These are phyloP conservation scores for Lacerta bilineata DNA, from an alignment of 2,797 vertebrate genomes.

Conservation along the genomic window DNA sequence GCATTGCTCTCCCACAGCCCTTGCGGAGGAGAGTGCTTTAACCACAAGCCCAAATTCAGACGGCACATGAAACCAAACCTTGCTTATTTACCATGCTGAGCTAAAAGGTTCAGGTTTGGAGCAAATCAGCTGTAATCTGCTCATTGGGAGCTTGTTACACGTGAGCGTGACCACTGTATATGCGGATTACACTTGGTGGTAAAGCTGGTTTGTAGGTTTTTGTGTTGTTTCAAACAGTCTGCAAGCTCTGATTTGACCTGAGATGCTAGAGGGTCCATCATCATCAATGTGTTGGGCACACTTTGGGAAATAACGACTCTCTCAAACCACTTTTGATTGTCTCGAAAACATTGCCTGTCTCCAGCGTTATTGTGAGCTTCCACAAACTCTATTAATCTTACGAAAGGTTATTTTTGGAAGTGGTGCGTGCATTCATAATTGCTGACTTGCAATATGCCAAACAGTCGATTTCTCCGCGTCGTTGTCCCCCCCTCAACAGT, in stretches of 20 bases:
- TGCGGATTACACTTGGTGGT: neutral
- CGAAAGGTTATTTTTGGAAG: neutral
- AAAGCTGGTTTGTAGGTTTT: neutral
- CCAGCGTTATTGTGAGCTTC: neutral
- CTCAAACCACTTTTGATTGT: neutral
- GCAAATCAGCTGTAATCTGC: too few species aligned
- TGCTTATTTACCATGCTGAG: too few species aligned
- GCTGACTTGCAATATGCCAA: neutral
- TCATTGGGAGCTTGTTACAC: too few species aligned
- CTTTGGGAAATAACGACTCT: neutral
- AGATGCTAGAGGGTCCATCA: neutral
- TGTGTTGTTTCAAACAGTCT: neutral
- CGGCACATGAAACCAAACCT: too few species aligned
- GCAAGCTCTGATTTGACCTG: neutral
- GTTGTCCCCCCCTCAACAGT: neutral
- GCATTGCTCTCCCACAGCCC: too few species aligned
- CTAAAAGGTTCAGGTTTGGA: too few species aligned
- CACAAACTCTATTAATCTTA: neutral
- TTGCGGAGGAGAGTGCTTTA: too few species aligned
- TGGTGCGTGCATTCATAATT: neutral
- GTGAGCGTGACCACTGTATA: neutral
- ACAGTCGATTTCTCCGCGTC: neutral
- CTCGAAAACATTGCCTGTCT: neutral
- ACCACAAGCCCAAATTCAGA: too few species aligned
- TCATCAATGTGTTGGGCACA: neutral